Conservation (phyloP, 1,140 invertebrate genomes). For the Pseudomyrmex flavicornis region DNA sequence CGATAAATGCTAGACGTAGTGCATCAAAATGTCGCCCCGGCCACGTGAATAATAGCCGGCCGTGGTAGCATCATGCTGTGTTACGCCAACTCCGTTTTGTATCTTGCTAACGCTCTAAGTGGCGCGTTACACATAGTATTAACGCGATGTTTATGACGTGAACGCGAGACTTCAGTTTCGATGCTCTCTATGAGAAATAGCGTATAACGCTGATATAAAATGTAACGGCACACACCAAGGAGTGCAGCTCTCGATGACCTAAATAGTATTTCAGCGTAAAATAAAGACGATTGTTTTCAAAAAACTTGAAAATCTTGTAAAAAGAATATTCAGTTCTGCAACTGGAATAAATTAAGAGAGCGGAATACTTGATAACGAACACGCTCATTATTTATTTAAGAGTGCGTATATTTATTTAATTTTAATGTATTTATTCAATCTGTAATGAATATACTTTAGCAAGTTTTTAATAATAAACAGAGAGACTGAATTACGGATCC, state of each 20-base stretch:
- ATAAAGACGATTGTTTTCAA: neutral
- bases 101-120: conserved; percentile 49
- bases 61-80: conserved; percentile 30
- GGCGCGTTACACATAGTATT: conserved; percentile 26
- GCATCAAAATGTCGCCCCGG: conserved; percentile 30
- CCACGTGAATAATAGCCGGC: conserved; percentile 33
- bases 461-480: too few relatives aligned
- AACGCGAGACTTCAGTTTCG: conserved; percentile 34
- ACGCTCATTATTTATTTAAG: neutral
- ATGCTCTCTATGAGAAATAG: neutral
- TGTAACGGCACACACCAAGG: neutral
- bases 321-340: neutral
- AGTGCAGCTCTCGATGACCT: neutral
- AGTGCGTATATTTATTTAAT: neutral
- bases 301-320: too few relatives aligned
- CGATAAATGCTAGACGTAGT: conserved; percentile 46
- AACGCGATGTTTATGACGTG: conserved; percentile 39
- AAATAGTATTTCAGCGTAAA: neutral
- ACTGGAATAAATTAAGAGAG: neutral
- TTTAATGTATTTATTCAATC: neutral
- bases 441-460: too few relatives aligned
- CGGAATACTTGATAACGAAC: neutral
- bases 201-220: conserved; percentile 7
- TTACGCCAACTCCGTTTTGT: conserved; percentile 43
- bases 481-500: too few relatives aligned